phyloP scores from a whole-genome alignment of 1,140 invertebrate species.

The Drosophila mojavensis region DNA sequence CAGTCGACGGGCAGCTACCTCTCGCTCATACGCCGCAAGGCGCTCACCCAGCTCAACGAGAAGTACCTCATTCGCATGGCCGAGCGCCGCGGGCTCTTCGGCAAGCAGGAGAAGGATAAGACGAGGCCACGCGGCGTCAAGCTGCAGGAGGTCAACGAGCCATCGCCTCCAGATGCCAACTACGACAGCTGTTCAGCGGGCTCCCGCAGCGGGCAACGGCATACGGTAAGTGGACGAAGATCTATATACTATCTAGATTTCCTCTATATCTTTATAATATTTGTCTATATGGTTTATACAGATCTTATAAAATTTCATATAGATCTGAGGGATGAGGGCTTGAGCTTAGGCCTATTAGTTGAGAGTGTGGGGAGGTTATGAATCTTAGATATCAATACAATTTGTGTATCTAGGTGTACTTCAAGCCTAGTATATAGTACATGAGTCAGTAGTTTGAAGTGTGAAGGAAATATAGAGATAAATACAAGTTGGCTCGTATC shows the following conservation, averaged over 20 bases:
- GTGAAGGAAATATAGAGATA: too few relatives aligned
- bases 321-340: too few relatives aligned
- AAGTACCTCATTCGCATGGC: conserved; percentile 92
- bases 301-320: too few relatives aligned
- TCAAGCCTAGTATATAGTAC: too few relatives aligned
- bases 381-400: too few relatives aligned
- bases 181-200: conserved; percentile 54
- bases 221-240: conserved; percentile 51
- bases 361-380: too few relatives aligned
- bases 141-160: conserved; percentile 55
- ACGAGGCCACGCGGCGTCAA: conserved; percentile 54
- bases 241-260: not conserved
- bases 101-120: conserved; percentile 82
- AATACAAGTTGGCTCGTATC: too few relatives aligned
- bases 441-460: too few relatives aligned
- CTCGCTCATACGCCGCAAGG: conserved; percentile 89
- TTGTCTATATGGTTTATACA: too few relatives aligned
- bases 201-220: conserved; percentile 44
- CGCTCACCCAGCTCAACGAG: conserved; percentile 90
- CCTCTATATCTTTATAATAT: too few relatives aligned
- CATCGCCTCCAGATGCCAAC: conserved; percentile 40
- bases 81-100: conserved; percentile 90
- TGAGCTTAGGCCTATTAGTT: too few relatives aligned
- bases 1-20: conserved; percentile 88
- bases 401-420: too few relatives aligned